These are phyloP conservation scores for Reticulitermes speratus DNA, from an alignment of 1,140 invertebrate species.

Conservation along the genomic window DNA sequence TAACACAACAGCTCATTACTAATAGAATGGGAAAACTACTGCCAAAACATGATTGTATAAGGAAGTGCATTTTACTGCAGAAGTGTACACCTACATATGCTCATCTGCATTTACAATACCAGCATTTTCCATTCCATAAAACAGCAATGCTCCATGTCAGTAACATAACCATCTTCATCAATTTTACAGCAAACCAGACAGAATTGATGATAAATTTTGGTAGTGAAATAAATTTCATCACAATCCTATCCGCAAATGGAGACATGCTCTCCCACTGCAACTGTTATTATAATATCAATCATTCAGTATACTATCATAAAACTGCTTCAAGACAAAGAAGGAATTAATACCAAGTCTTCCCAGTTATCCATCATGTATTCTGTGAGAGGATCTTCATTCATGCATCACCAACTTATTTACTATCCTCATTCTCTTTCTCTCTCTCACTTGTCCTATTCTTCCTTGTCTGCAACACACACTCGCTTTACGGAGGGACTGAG, in stretches of 20 bases:
- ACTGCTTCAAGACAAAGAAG: not conserved
- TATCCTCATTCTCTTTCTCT: not conserved
- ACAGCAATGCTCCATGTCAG: not conserved
- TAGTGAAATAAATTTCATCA: not conserved
- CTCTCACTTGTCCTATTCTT: not conserved
- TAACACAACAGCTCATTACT: not conserved
- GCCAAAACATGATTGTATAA: not conserved
- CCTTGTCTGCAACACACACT: not conserved
- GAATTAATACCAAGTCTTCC: not conserved
- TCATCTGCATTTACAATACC: not conserved
- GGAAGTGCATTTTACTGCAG: too few relatives aligned
- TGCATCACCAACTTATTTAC: not conserved
- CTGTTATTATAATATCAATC: not conserved
- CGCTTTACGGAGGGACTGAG: not conserved
- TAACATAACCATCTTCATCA: not conserved
- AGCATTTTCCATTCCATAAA: too few relatives aligned
- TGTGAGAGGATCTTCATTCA: not conserved
- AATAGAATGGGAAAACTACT: not conserved
- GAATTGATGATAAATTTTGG: not conserved
- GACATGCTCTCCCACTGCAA: not conserved
- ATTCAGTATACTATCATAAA: not conserved
- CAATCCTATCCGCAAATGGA: not conserved
- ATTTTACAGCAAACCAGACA: not conserved
- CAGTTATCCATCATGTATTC: not conserved
- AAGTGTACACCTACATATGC: not conserved